Evolutionary conservation across 1,140 invertebrate species (phyloP).

Genomic region (Listronotus bonariensis): DNA sequence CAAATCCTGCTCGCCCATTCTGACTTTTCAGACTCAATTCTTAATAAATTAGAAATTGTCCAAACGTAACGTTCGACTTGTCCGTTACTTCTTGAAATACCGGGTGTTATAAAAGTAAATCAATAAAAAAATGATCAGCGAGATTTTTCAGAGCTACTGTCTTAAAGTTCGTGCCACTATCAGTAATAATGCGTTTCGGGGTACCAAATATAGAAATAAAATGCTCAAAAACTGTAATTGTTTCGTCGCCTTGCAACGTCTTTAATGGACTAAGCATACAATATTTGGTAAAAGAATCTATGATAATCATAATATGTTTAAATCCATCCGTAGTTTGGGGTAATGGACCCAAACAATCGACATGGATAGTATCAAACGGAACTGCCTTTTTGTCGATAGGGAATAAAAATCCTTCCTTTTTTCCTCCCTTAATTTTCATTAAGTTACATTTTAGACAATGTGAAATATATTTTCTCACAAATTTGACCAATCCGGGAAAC

Average conservation of each 20-base stretch:
- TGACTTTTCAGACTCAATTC: too few relatives aligned
- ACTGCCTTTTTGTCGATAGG: conserved; percentile 30
- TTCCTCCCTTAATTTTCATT: conserved; percentile 41
- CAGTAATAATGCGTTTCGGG: too few relatives aligned
- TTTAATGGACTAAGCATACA: background rate
- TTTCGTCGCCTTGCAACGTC: background rate
- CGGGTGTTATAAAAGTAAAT: too few relatives aligned
- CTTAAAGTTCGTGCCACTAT: too few relatives aligned
- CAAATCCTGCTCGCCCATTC: too few relatives aligned
- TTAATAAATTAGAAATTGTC: too few relatives aligned
- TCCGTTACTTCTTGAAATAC: too few relatives aligned
- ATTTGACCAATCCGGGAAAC: conserved; percentile 36
- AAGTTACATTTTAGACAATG: conserved; percentile 46
- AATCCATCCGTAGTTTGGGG: background rate
- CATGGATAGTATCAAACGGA: conserved; percentile 28
- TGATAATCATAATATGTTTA: conserved; percentile 38
- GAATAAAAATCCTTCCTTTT: conserved; percentile 44
- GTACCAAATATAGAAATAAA: too few relatives aligned
- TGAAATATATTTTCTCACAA: conserved; percentile 40
- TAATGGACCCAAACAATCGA: background rate
- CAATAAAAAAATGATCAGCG: too few relatives aligned
- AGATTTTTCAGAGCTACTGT: too few relatives aligned
- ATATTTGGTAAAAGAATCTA: conserved; percentile 49
- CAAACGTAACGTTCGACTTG: too few relatives aligned
- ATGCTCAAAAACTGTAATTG: too few relatives aligned